Conservation (phyloP, 2,888 invertebrate genomes). For the Rhagium mordax region DNA sequence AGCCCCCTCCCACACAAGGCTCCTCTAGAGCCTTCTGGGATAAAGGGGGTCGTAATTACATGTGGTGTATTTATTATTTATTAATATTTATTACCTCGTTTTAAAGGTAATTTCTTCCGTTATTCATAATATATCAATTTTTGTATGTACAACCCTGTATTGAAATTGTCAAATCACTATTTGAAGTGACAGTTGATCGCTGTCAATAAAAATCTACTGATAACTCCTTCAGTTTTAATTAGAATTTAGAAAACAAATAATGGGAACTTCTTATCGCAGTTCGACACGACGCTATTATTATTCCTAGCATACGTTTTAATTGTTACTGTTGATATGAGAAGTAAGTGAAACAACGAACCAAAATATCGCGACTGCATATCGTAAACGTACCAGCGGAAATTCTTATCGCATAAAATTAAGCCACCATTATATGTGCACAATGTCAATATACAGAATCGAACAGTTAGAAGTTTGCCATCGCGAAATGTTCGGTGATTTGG, state of each 20-base stretch:
- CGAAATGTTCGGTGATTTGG: conserved; percentile 65
- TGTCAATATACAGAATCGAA: conserved; percentile 55
- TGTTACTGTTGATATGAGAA: conserved; percentile 22
- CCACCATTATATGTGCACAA: conserved; percentile 47
- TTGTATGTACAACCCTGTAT: too few species aligned
- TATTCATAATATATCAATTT: too few species aligned
- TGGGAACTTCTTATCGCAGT: background rate
- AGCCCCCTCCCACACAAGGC: too few species aligned
- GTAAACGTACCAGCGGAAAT: conserved; percentile 52
- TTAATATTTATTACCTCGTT: too few species aligned
- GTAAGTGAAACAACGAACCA: conserved; percentile 32
- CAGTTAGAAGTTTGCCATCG: conserved; percentile 63
- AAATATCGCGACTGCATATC: conserved; percentile 55
- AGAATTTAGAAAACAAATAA: background rate
- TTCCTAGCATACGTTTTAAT: background rate
- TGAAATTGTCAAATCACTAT: background rate
- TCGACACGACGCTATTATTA: background rate
- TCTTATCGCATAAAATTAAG: conserved; percentile 59
- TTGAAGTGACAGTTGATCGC: background rate
- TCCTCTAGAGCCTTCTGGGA: too few species aligned
- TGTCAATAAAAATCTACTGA: background rate
- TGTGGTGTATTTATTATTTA: too few species aligned
- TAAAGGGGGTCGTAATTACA: too few species aligned
- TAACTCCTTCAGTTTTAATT: background rate
- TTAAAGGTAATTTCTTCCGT: too few species aligned